These are phyloP conservation scores for Colossoma macropomum DNA, from an alignment of 2,113 vertebrate genomes.

Conservation along the genomic window DNA sequence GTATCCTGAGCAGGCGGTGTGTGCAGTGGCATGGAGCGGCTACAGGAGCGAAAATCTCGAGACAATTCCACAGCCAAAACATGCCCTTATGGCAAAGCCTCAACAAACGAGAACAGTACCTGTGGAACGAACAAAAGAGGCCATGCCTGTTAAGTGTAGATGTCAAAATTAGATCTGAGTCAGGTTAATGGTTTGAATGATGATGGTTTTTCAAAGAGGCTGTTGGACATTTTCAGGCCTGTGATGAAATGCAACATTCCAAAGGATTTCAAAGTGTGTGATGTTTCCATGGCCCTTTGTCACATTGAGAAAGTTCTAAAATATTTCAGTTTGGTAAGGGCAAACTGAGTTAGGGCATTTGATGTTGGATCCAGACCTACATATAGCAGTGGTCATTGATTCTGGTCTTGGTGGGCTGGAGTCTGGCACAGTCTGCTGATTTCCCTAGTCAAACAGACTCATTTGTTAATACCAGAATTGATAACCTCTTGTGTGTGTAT, in stretches of 20 bases:
- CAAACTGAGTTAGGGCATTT: background rate
- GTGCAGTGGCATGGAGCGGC: slow-evolving; percentile 54
- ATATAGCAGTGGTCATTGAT: background rate
- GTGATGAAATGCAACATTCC: background rate
- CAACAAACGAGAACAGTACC: slow-evolving; percentile 27
- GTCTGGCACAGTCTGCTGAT: background rate
- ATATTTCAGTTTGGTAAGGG: background rate
- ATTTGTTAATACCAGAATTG: background rate
- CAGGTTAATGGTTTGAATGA: background rate
- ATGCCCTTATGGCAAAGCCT: slow-evolving; percentile 44
- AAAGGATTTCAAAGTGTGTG: too few relatives aligned
- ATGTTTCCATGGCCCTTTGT: background rate
- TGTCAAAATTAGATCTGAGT: background rate
- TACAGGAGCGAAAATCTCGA: slow-evolving; percentile 52
- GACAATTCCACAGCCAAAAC: slow-evolving; percentile 38
- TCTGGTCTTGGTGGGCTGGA: background rate
- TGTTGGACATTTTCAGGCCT: background rate
- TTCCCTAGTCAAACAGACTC: background rate
- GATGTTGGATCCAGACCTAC: background rate
- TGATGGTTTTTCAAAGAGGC: background rate
- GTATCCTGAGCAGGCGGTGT: slow-evolving; percentile 22
- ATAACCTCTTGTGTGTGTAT: too few relatives aligned
- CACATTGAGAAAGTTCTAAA: background rate
- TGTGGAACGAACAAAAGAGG: slow-evolving; percentile 15
- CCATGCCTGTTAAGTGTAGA: background rate